A percentile compares a stretch with the other conserved stretches of the same genome.
Conservation (phyloP, 2,797 vertebrate species). For the Coregonus ussuriensis region DNA sequence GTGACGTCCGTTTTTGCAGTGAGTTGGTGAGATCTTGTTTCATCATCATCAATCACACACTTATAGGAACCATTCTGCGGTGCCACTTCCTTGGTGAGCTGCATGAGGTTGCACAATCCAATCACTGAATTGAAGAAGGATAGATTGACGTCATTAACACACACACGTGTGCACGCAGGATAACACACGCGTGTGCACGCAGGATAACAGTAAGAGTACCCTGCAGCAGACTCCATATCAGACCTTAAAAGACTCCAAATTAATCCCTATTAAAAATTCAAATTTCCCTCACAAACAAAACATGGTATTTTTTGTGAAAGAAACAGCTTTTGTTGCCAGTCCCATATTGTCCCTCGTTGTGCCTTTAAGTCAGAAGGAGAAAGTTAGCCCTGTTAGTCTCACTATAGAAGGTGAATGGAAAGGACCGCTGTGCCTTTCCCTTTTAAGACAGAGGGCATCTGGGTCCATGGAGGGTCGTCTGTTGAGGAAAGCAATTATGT, state of each 20-base stretch:
- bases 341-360: not conserved
- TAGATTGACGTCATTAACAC: not conserved
- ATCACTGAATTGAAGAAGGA: slow-evolving; percentile 1
- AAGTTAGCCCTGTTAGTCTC: not conserved
- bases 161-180: not conserved
- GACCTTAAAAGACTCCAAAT: not conserved
- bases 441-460: not conserved
- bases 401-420: too few relatives aligned
- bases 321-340: not conserved
- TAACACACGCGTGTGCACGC: not conserved
- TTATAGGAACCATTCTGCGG: slow-evolving; percentile 69
- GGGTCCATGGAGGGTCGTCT: slow-evolving; percentile 32
- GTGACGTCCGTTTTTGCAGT: not conserved
- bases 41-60: slow-evolving; percentile 73
- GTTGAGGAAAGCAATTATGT: not conserved
- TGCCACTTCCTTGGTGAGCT: slow-evolving; percentile 60
- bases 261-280: not conserved
- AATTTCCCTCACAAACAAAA: too few relatives aligned
- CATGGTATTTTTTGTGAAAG: too few relatives aligned
- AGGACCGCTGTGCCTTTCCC: too few relatives aligned
- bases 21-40: slow-evolving; percentile 27
- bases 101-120: slow-evolving; percentile 48
- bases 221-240: slow-evolving; percentile 34
- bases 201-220: slow-evolving; percentile 32
- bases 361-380: not conserved